phyloP scores from a whole-genome alignment of 2,113 vertebrate genomes.

The Anthoscopus minutus region DNA sequence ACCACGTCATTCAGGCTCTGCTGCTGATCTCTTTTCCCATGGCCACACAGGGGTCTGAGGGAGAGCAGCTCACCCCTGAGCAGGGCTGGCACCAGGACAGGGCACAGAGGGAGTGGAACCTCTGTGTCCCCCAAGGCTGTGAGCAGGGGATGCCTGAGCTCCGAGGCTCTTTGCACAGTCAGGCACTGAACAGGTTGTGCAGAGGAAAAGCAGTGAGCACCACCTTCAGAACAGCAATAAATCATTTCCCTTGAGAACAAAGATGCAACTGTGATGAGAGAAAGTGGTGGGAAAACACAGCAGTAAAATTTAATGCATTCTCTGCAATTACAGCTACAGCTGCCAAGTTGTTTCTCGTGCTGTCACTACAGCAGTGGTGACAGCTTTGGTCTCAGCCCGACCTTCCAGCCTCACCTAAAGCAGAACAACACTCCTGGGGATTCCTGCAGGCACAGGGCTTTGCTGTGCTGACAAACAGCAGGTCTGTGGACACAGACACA shows the following conservation, averaged over 20 bases:
- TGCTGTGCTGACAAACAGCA: not conserved
- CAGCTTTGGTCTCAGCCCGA: not conserved
- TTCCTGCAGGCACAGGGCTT: not conserved
- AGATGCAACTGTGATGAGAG: not conserved
- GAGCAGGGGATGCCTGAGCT: not conserved
- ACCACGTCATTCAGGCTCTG: not conserved
- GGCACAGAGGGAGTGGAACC: not conserved
- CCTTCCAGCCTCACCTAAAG: not conserved
- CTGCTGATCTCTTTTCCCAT: not conserved
- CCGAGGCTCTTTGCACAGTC: not conserved
- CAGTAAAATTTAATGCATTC: not conserved
- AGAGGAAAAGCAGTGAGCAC: not conserved
- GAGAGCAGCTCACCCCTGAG: not conserved
- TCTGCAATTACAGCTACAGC: not conserved
- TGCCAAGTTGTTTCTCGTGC: not conserved
- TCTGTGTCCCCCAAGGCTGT: accelerated
- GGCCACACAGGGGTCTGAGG: accelerated
- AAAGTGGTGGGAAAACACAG: not conserved
- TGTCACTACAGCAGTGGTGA: not conserved
- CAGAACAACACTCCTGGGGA: accelerated
- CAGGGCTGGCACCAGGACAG: not conserved
- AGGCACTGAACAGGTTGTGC: not conserved
- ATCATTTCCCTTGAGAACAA: not conserved
- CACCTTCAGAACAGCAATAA: slow-evolving; percentile 17
- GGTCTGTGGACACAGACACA: not conserved